These are phyloP conservation scores for Ailurus styani DNA, from an alignment of 2,113 vertebrate genomes.

Conservation along the genomic window DNA sequence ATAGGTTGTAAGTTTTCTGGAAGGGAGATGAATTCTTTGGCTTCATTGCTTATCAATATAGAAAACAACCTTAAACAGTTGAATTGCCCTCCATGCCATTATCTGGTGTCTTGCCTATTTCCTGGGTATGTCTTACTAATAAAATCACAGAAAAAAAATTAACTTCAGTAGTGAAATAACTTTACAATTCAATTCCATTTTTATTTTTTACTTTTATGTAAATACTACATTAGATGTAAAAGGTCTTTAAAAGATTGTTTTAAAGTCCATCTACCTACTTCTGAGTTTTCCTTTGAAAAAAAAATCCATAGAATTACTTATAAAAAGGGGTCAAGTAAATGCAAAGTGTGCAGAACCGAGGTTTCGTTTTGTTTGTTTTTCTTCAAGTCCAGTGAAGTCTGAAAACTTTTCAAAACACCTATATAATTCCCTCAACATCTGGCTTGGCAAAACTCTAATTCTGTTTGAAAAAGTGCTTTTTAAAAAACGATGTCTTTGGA, in stretches of 20 bases:
- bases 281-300: conserved; percentile 1
- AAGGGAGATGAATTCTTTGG: neutral
- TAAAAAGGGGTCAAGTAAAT: conserved; percentile 5
- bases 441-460: neutral
- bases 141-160: neutral
- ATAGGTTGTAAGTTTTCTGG: neutral
- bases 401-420: conserved; percentile 23
- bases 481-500: neutral
- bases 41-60: neutral
- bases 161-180: neutral
- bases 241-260: conserved; percentile 31
- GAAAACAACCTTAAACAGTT: neutral
- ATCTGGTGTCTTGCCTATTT: neutral
- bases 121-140: neutral
- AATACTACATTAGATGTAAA: conserved; percentile 8
- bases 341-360: neutral
- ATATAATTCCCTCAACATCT: neutral
- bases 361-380: neutral
- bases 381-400: neutral
- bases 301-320: neutral
- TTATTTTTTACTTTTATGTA: conserved; percentile 40
- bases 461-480: conserved; percentile 8
- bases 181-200: neutral
- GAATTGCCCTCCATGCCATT: neutral
- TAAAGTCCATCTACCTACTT: neutral